Conservation (phyloP, 2,113 vertebrate genomes). For the Sardina pilchardus region DNA sequence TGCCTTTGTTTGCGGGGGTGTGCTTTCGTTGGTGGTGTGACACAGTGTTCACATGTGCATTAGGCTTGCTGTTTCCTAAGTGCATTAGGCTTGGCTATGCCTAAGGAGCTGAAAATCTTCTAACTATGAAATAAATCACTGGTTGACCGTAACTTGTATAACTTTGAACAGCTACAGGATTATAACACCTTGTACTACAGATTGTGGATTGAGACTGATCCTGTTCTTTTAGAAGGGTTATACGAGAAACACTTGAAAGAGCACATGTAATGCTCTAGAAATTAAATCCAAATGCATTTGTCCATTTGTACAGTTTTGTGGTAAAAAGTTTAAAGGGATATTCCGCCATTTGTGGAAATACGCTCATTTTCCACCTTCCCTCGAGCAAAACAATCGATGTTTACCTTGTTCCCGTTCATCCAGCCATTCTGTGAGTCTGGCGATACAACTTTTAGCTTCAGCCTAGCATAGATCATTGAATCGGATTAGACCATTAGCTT, state of each 20-base stretch:
- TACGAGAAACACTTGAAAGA: background rate
- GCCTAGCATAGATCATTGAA: no score
- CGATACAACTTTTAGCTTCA: no score
- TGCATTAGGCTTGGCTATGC: background rate
- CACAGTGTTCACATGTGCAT: background rate
- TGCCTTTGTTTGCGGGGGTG: background rate
- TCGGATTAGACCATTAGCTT: no score
- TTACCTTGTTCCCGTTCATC: no score
- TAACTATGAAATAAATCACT: conserved; percentile 4
- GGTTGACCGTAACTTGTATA: conserved; percentile 9
- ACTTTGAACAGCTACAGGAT: background rate
- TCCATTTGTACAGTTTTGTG: background rate
- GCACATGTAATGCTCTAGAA: background rate
- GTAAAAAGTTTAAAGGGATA: no score
- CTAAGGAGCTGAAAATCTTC: background rate
- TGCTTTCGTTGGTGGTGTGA: conserved; percentile 6
- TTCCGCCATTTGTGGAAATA: no score
- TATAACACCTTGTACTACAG: background rate
- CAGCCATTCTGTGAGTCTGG: no score
- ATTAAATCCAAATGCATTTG: background rate
- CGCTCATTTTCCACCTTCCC: no score
- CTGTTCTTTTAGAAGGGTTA: background rate
- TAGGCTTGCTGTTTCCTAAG: background rate
- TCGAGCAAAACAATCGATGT: no score
- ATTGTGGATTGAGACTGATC: background rate